Evolutionary conservation across 2,797 vertebrate species (phyloP), one percentile per base, ranked within the genome.

Genomic region (Sylvilagus floridanus): DNA sequence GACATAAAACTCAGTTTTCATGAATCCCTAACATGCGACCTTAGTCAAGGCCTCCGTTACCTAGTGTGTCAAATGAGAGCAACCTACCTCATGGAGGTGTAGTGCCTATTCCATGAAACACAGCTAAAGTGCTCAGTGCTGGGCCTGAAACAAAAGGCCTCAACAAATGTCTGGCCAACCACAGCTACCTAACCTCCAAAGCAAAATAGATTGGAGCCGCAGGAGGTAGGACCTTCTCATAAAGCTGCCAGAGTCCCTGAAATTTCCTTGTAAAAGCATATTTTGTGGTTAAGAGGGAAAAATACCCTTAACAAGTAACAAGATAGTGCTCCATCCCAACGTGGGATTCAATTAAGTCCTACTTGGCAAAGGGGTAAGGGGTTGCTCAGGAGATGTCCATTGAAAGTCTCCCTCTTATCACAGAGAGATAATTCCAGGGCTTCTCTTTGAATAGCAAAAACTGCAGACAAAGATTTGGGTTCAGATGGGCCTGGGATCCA

Each of bases 221-320:
- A 52, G 26, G 42, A 90, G 13, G 60, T 50, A 21, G 77, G 52
- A 63, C 75, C 26, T 69, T 93, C 69, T 52, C 26, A 81, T 54
- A 57, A 37, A 87, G 71, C 83, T 77, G 52, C 73, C 83, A 93
- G 63, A 78, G 57, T 85, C 57, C 28, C 47, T 84, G 75, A 72
- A 77, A 78, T 86, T 90, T 88, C 78, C 82, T 35, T 87, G 76
- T 60, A 91, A 91, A 88, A 26, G 24, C 32, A 82, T 85, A 77
- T 69, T 72, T 71, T 92, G 12, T 84, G 62, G 63, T 71, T 42
- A 62, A 75, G 32, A 37, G 30, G 89, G 63, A 82, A 84, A 84
- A 93, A 72, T 57, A 50, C 26, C 81, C 50, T 77, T 88, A 93
- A 69, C 37, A 50, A 13, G 32, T 60, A 93, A 82, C 62, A 95